phyloP scores from a whole-genome alignment of 2,113 vertebrate genomes.

The Trichechus manatus region DNA sequence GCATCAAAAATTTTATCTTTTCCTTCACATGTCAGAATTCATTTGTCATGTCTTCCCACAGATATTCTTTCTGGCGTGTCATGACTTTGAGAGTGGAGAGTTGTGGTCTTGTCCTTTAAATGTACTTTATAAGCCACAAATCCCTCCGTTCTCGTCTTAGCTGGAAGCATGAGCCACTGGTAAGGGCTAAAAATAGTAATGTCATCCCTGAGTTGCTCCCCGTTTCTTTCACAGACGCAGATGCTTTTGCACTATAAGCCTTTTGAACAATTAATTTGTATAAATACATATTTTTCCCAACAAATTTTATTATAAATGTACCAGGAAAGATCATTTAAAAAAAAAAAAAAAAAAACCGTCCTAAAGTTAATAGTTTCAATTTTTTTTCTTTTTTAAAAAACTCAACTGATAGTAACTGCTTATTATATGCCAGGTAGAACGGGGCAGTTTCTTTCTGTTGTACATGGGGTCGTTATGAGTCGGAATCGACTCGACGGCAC shows the following conservation, averaged over 20 bases:
- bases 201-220: background rate
- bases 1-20: background rate
- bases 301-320: background rate
- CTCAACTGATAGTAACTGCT: background rate
- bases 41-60: background rate
- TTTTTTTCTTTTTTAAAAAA: background rate
- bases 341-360: background rate
- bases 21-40: background rate
- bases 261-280: background rate
- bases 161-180: background rate
- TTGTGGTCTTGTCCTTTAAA: background rate
- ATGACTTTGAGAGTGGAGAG: background rate
- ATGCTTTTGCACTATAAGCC: background rate
- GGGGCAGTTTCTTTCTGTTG: no score
- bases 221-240: background rate
- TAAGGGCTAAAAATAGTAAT: background rate
- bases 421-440: background rate
- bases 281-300: background rate
- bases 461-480: no score
- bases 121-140: background rate
- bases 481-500: no score
- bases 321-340: constrained; percentile 12
- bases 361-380: background rate
- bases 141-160: no score
- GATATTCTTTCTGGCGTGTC: background rate